A percentile compares a stretch with the other conserved stretches of the same genome.
These are phyloP conservation scores for Microctenopoma steveboyesi DNA, from an alignment of 2,797 vertebrate genomes.

Conservation along the genomic window DNA sequence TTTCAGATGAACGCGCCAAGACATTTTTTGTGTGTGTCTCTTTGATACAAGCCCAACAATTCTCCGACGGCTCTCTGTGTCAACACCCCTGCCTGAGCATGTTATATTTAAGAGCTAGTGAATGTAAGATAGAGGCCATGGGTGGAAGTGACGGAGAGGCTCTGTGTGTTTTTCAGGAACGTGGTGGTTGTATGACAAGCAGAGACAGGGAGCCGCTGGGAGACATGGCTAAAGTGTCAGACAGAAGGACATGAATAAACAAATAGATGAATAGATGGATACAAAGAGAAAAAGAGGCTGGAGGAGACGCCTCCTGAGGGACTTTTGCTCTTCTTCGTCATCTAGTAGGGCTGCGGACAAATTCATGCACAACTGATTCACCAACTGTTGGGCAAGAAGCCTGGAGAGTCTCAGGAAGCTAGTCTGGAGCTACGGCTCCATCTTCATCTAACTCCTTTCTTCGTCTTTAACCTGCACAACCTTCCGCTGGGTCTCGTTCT, in stretches of 20 bases:
- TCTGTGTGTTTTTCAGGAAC: conserved; percentile 25
- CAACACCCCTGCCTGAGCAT: conserved; percentile 41
- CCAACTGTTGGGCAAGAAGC: conserved; percentile 54
- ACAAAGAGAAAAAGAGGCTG: conserved; percentile 55
- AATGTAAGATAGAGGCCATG: conserved; percentile 22
- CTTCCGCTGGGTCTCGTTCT: conserved; percentile 40
- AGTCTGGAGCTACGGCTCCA: conserved; percentile 33
- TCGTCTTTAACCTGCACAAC: conserved; percentile 36
- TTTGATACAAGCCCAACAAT: conserved; percentile 57
- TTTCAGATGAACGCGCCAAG: conserved; percentile 47
- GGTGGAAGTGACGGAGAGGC: conserved; percentile 18
- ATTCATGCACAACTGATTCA: conserved; percentile 58
- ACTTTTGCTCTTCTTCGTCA: conserved; percentile 30
- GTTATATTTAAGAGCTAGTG: conserved; percentile 30
- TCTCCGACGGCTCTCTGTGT: conserved; percentile 47
- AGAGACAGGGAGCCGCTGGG: conserved; percentile 28
- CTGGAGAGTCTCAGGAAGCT: conserved; percentile 48
- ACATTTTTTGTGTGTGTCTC: conserved; percentile 53
- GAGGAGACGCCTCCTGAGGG: conserved; percentile 52
- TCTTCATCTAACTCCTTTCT: conserved; percentile 19
- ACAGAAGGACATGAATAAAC: conserved; percentile 64
- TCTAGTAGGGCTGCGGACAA: conserved; percentile 49
- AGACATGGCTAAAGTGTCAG: conserved; percentile 46
- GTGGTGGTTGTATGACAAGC: conserved; percentile 25
- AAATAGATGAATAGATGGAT: conserved; percentile 64